Percentiles rank a stretch among this genome's conserved stretches.
These are phyloP conservation scores for Myrmecobius fasciatus DNA, from an alignment of 2,113 vertebrate genomes.

Conservation along the genomic window DNA sequence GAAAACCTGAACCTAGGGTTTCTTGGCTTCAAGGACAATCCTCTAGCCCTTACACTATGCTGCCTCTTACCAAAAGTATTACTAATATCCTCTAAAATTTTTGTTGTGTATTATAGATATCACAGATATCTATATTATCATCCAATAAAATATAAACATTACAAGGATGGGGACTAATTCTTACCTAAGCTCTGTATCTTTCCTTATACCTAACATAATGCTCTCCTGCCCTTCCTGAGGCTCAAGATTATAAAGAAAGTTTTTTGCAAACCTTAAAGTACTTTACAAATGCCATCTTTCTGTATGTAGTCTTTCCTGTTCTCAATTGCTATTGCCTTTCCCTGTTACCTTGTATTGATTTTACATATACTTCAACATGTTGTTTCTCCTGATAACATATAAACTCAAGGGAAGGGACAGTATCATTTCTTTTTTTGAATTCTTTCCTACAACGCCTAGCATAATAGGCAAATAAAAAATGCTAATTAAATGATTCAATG, in stretches of 20 bases:
- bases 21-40: not conserved
- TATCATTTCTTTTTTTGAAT: too few species aligned
- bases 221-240: not conserved
- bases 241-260: not conserved
- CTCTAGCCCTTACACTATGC: not conserved
- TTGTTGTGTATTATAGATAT: not conserved
- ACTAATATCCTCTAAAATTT: not conserved
- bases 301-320: not conserved
- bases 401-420: not conserved
- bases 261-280: not conserved
- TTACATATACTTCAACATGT: not conserved
- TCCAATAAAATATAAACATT: not conserved
- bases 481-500: not conserved
- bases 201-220: not conserved
- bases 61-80: not conserved
- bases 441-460: not conserved
- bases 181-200: not conserved
- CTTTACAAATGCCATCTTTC: not conserved
- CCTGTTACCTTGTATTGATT: not conserved
- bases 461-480: not conserved
- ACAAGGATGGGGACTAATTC: not conserved
- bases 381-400: not conserved
- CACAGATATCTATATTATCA: not conserved
- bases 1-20: not conserved
- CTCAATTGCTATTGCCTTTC: not conserved